Evolutionary conservation across 1,140 invertebrate species (phyloP), one percentile per base, ranked within the genome.

Genomic region (Hypsibius dujardini): DNA sequence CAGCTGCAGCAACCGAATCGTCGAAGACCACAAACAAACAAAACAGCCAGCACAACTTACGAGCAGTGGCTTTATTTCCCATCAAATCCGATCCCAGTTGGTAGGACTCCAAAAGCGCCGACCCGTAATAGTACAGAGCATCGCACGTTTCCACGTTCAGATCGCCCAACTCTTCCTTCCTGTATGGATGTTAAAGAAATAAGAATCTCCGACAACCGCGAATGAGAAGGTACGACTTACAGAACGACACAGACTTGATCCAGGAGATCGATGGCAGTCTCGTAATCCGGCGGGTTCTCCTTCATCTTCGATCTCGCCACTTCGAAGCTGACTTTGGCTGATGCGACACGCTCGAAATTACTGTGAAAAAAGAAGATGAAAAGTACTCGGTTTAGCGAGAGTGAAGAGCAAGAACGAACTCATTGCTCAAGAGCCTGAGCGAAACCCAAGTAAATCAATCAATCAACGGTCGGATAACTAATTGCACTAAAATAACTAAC

Each of bases 161-260:
- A 42, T 67, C 62, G 12, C 62, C 62, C 12, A 67, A 42, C 42
- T 67, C 62, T 45, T 67, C 42, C 45, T 67, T 67, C 62, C 62
- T 67, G 62, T 3, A 67, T 12, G 45, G 12, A 42, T 67, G 12
- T 15, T 67, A 15, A 7, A 15, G 42, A 7, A 45, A 12, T 45
- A 67, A 7, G 12, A 7, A 15, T 3, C 12, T 67, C 45, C 12
- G 12, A 42, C 12, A 67, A 7, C 7, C 62, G 42, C 45, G 12
- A 67, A 45, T 15, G 12, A 12, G 3, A 45, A 15, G 3, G 12
- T 67, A 45, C 12, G 62, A 67, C 62, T 12, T 42, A 67, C 62
- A 67, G 45, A 7, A 42, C 45, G 42, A 45, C 12, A 45, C 62
- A 67, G 42, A 67, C 62, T 7, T 67, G 12, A 45, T 67, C 62